Conservation (phyloP, 2,797 vertebrate genomes). For the Phataginus tetradactyla region DNA sequence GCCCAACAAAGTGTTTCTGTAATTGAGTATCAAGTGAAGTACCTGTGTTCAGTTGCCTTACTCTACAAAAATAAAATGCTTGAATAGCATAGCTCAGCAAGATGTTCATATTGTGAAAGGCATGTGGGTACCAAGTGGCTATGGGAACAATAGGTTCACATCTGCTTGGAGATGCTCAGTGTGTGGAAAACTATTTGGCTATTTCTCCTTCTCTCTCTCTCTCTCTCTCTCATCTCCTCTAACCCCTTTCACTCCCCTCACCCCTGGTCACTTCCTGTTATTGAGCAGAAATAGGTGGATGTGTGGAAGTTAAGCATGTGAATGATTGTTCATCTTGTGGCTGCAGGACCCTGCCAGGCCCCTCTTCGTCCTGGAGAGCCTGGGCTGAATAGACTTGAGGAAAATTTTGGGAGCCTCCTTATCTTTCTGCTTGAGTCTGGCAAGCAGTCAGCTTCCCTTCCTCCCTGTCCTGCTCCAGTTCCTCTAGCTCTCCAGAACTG, state of each 20-base stretch:
- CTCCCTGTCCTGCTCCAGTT: not conserved
- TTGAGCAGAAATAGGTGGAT: not conserved
- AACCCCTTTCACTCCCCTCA: not conserved
- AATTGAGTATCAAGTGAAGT: not conserved
- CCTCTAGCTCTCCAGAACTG: not conserved
- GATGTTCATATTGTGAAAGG: not conserved
- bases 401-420: not conserved
- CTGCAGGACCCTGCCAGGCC: not conserved
- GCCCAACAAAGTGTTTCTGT: not conserved
- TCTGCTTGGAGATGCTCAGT: not conserved
- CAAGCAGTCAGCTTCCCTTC: not conserved
- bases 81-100: not conserved
- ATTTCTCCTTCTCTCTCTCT: not conserved
- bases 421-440: not conserved
- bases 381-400: not conserved
- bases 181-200: not conserved
- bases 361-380: not conserved
- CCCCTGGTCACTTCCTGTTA: not conserved
- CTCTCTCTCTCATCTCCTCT: accelerated
- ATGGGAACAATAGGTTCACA: not conserved
- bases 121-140: not conserved
- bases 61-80: not conserved
- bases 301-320: not conserved
- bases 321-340: not conserved
- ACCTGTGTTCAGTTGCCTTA: not conserved